Conservation (phyloP, 2,888 invertebrate species). For the Leptopterna dolabrata region DNA sequence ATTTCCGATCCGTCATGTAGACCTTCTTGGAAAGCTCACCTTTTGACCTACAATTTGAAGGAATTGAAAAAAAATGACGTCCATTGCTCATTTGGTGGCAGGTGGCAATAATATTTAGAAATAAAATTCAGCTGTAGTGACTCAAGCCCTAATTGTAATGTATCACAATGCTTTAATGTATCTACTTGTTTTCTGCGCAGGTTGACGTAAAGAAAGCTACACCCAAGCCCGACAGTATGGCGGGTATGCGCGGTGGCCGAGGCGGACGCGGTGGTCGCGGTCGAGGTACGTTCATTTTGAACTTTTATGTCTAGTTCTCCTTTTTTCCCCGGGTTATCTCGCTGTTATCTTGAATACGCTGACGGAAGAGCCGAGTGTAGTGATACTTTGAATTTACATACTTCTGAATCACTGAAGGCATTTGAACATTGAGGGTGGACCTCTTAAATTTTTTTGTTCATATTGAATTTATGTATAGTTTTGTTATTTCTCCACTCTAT, state of each 20-base stretch:
- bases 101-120: too few relatives aligned
- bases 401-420: background rate
- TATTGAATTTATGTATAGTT: background rate
- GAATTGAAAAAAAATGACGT: too few relatives aligned
- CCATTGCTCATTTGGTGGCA: too few relatives aligned
- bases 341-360: background rate
- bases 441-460: background rate
- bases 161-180: too few relatives aligned
- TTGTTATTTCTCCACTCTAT: background rate
- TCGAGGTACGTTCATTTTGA: conserved; percentile 66
- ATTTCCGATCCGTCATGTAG: too few relatives aligned
- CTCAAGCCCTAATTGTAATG: too few relatives aligned
- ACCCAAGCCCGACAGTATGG: conserved; percentile 85
- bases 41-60: too few relatives aligned
- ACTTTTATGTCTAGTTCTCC: background rate
- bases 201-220: conserved; percentile 95
- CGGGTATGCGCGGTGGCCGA: conserved; percentile 71
- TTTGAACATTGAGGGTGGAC: background rate
- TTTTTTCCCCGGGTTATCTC: background rate
- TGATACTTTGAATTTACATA: background rate
- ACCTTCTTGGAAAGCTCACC: too few relatives aligned
- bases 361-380: conserved; percentile 3
- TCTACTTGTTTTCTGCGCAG: background rate
- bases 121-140: too few relatives aligned
- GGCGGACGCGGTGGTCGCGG: conserved; percentile 73